phyloP scores from a whole-genome alignment of 2,797 vertebrate genomes.

The Eulemur albifrons region DNA sequence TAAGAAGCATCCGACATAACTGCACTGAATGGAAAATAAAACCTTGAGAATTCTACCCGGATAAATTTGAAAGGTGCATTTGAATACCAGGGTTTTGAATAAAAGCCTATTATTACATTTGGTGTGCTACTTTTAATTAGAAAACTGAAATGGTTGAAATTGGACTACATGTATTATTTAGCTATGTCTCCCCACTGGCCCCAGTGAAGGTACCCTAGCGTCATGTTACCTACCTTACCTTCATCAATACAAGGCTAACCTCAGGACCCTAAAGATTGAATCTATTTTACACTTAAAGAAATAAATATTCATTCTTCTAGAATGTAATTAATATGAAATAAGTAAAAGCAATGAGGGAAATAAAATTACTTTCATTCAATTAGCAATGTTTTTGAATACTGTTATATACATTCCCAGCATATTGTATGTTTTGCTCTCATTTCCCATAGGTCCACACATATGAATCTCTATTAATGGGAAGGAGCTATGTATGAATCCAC shows the following conservation, averaged over 20 bases:
- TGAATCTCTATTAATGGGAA: not conserved
- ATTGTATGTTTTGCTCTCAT: not conserved
- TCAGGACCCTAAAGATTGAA: not conserved
- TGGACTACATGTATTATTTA: constrained; percentile 53
- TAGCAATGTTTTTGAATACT: not conserved
- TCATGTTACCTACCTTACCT: not conserved
- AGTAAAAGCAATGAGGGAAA: not conserved
- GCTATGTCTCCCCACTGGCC: constrained; percentile 25
- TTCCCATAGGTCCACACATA: not conserved
- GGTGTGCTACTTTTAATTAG: constrained; percentile 49
- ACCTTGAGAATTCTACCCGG: constrained; percentile 21
- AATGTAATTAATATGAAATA: constrained; percentile 12
- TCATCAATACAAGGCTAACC: constrained; percentile 12
- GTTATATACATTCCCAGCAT: not conserved
- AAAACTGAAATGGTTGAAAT: constrained; percentile 51
- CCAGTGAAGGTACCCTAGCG: not conserved
- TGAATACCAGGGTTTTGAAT: not conserved
- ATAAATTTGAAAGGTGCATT: constrained; percentile 31
- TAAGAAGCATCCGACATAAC: constrained; percentile 43
- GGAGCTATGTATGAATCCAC: not conserved
- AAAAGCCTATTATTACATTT: constrained; percentile 22
- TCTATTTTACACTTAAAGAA: constrained; percentile 24
- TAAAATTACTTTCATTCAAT: constrained; percentile 25
- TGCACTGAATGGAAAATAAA: constrained; percentile 27
- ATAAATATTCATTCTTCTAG: not conserved